Evolutionary conservation across 2,113 vertebrate genomes (phyloP).

Genomic region (Zosterops hypoxanthus): DNA sequence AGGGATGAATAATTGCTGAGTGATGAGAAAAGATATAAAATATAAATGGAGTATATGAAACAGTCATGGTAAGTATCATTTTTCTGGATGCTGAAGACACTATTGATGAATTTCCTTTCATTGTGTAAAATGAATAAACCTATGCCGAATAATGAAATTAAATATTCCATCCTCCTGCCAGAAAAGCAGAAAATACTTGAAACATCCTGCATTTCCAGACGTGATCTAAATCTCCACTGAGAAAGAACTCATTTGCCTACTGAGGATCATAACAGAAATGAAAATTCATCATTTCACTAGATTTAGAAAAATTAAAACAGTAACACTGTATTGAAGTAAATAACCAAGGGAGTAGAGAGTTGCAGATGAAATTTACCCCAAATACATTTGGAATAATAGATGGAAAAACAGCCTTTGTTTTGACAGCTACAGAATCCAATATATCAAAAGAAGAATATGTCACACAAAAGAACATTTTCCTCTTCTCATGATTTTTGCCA

Average conservation of each 20-base stretch:
- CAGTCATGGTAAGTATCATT: conserved; percentile 30
- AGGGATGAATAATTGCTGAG: conserved; percentile 43
- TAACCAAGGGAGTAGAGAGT: conserved; percentile 1
- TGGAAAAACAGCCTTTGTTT: conserved; percentile 7
- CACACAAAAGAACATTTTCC: conserved; percentile 40
- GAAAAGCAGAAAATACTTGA: conserved; percentile 43
- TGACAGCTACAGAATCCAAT: conserved; percentile 40
- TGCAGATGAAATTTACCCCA: conserved; percentile 1
- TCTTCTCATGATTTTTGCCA: conserved; percentile 41
- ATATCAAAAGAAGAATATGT: conserved; percentile 41
- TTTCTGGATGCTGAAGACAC: conserved; percentile 40
- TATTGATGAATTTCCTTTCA: conserved; percentile 42
- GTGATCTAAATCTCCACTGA: conserved; percentile 28
- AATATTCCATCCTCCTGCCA: conserved; percentile 49
- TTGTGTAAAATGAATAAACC: conserved; percentile 36
- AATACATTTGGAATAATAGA: conserved; percentile 29
- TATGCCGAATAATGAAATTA: conserved; percentile 45
- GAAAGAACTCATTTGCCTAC: background rate
- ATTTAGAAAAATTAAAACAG: conserved; percentile 18
- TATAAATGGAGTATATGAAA: conserved; percentile 58
- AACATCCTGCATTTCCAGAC: conserved; percentile 31
- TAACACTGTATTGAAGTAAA: conserved; percentile 17
- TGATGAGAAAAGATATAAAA: conserved; percentile 63
- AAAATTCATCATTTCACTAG: background rate
- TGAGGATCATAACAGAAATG: background rate